These are phyloP conservation scores for Prenolepis imparis DNA, from an alignment of 2,888 invertebrate species.

Conservation along the genomic window DNA sequence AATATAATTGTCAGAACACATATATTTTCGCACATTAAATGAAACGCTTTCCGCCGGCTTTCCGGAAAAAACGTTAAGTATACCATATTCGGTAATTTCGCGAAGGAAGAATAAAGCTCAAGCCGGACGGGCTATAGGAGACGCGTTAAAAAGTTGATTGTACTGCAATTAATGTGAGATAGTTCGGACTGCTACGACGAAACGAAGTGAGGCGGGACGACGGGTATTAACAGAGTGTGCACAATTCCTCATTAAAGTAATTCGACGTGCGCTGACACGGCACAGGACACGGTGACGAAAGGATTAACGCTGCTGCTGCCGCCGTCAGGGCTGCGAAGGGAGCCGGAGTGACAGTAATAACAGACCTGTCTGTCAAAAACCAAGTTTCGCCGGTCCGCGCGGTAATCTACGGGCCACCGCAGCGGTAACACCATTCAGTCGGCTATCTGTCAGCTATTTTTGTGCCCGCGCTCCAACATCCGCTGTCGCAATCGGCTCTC, in stretches of 20 bases:
- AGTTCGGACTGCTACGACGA: conserved; percentile 12
- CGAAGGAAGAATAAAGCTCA: background rate
- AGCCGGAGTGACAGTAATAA: conserved; percentile 80
- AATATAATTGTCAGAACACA: background rate
- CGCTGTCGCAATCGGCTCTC: conserved; percentile 71
- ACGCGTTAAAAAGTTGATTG: conserved; percentile 63
- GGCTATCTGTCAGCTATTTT: conserved; percentile 79
- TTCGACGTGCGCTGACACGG: conserved; percentile 70
- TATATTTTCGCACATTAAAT: background rate
- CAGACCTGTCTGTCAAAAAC: conserved; percentile 80
- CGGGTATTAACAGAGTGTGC: conserved; percentile 48
- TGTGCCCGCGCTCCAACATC: conserved; percentile 68
- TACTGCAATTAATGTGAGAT: conserved; percentile 51
- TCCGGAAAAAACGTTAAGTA: background rate
- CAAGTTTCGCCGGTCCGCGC: conserved; percentile 70
- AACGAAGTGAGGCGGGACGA: background rate
- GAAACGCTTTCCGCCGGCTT: background rate
- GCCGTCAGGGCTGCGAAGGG: conserved; percentile 61
- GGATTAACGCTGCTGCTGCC: conserved; percentile 68
- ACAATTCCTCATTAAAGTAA: conserved; percentile 72
- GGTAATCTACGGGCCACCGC: conserved; percentile 70
- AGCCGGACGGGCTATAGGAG: background rate
- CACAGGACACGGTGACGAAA: conserved; percentile 71
- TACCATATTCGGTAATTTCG: background rate
- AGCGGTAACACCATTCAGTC: conserved; percentile 71